Conservation (phyloP, 2,797 vertebrate genomes). For the Gymnothorax reevesii region DNA sequence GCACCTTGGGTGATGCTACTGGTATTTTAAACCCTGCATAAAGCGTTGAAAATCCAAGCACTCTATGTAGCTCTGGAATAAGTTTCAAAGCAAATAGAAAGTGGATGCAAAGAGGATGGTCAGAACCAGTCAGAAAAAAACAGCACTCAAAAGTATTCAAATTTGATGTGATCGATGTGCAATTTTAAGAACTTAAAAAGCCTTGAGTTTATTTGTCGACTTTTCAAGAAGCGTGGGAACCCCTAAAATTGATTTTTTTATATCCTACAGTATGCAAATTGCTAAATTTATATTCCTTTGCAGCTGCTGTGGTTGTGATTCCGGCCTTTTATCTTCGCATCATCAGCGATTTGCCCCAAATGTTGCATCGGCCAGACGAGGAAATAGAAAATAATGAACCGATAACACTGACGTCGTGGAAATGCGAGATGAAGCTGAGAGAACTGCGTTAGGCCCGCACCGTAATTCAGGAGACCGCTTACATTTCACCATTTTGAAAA, state of each 20-base stretch:
- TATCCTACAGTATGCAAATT: neutral
- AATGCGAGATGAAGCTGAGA: neutral
- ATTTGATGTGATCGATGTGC: neutral
- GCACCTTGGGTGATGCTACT: neutral
- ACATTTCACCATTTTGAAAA: neutral
- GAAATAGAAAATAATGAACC: neutral
- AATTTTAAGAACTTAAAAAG: neutral
- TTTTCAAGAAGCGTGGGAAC: neutral
- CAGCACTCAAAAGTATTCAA: neutral
- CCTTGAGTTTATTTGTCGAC: neutral
- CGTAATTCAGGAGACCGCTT: neutral
- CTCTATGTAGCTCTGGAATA: neutral
- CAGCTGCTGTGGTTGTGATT: neutral
- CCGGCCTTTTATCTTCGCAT: neutral
- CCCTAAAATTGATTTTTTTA: neutral
- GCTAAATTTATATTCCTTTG: neutral
- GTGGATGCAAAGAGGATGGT: neutral
- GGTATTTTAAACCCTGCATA: neutral
- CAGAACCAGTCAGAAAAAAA: neutral
- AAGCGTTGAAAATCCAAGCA: neutral
- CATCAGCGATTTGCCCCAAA: neutral
- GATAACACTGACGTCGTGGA: constrained; percentile 11
- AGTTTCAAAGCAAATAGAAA: neutral
- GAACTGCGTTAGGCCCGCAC: neutral
- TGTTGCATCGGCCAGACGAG: neutral